Base-by-base conservation (phyloP, 2,797 vertebrate species). In the Pangasius macronema region DNA sequence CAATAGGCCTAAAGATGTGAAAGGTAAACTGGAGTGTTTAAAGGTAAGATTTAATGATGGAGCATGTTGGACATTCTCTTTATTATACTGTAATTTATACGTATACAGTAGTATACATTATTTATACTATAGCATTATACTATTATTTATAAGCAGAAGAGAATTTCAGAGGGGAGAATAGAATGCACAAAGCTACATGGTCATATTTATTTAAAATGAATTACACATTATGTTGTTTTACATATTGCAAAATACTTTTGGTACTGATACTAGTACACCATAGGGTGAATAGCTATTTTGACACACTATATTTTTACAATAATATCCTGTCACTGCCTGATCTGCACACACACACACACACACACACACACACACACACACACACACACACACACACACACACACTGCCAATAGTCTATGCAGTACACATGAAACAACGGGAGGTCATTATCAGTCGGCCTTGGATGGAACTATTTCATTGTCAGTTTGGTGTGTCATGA, bases 401-500 rank as follows among this genome's bases (percentile, higher is more conserved):
- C 42, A 30, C 46, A 53, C 55, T 39, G 2, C 13, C 5, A n/a
- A 27, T 42, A 42, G 59, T 65, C 39, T 51, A 18, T 81, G 20
- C 5, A 11, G 76, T 36, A 79, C 18, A 57, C 16, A 57, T 79
- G 76, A 57, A 57, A 79, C 51, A 46, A 42, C 5, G 9, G 24
- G 36, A 42, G 59, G 36, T 63, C 57, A 46, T 63, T 82, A 63
- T 63, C 36, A 82, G 13, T 63, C 57, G 6, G 57, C 24, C 24
- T 61, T 63, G 57, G 79, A 0, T 46, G 14, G 27, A 82, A 7
- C 36, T 82, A 82, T 46, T 82, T 63, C 22, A 82, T 1, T 67
- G 81, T 82, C 33, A 22, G 39, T 67, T 65, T 82, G 27, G 27
- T 49, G 18, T 82, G 81, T 83, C 42, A 51, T 89, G 55, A 70